Percentiles rank a stretch among this genome's conserved stretches.
phyloP scores from a whole-genome alignment of 2,797 vertebrate genomes.

The Propithecus perrieri region DNA sequence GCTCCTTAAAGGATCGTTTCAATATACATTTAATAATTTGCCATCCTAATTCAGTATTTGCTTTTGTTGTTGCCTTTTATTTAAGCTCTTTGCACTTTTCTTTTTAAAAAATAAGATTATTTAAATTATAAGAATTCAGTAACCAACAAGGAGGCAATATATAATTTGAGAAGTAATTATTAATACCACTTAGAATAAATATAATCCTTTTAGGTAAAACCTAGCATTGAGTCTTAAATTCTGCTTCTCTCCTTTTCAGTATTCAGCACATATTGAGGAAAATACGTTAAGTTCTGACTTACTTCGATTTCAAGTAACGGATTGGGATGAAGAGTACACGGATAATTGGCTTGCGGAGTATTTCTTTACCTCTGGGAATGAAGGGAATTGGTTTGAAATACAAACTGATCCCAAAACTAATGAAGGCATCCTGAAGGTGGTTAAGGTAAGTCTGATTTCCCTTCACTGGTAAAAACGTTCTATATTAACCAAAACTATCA shows the following conservation, averaged over 20 bases:
- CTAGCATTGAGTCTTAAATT: not conserved
- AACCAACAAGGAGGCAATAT: not conserved
- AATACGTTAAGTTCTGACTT: slow-evolving; percentile 91
- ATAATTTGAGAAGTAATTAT: not conserved
- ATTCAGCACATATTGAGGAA: slow-evolving; percentile 88
- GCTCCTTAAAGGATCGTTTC: not conserved
- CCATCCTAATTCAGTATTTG: not conserved
- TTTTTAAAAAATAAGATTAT: not conserved
- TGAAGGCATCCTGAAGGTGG: slow-evolving; percentile 91
- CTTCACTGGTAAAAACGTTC: not conserved
- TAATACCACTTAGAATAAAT: not conserved
- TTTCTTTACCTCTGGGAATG: slow-evolving; percentile 92
- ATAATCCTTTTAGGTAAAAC: not conserved
- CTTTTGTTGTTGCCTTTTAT: not conserved
- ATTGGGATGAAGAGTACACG: slow-evolving; percentile 88
- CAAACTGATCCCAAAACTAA: slow-evolving; percentile 91
- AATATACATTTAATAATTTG: not conserved
- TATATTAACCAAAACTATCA: not conserved
- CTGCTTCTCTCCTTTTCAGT: slow-evolving; percentile 86
- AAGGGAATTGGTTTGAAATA: slow-evolving; percentile 93
- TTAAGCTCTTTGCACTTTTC: not conserved
- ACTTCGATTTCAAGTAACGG: slow-evolving; percentile 90
- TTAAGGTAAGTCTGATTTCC: slow-evolving; percentile 89
- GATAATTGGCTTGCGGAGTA: slow-evolving; percentile 91
- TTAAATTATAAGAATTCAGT: not conserved